Conservation (phyloP, 2,113 vertebrate genomes). For the Silurus asotus region DNA sequence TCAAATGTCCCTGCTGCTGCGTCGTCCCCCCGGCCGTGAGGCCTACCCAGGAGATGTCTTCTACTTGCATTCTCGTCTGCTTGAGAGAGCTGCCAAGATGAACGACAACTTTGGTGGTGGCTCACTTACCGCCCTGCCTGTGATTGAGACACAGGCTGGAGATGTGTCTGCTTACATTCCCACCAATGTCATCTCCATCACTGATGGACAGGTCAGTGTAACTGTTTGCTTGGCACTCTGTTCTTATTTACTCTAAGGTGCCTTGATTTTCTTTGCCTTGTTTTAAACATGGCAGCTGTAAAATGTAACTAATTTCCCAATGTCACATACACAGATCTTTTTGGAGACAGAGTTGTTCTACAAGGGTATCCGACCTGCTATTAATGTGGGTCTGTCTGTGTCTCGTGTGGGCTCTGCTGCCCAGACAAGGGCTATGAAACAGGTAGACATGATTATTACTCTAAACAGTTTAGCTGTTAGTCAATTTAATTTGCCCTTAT, state of each 20-base stretch:
- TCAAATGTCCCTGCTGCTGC: conserved; percentile 97
- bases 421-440: conserved; percentile 98
- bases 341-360: conserved; percentile 99
- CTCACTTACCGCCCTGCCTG: conserved; percentile 93
- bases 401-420: conserved; percentile 98
- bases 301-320: neutral
- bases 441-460: conserved; percentile 65
- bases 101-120: conserved; percentile 94
- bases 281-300: no score
- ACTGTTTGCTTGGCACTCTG: neutral
- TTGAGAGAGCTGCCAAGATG: conserved; percentile 99
- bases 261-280: neutral
- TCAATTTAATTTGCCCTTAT: neutral
- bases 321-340: conserved; percentile 81
- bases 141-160: conserved; percentile 98
- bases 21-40: conserved; percentile 93
- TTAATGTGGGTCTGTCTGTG: conserved; percentile 98
- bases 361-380: conserved; percentile 97
- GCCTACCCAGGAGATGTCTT: conserved; percentile 98
- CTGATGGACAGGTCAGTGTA: conserved; percentile 88
- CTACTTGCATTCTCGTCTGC: conserved; percentile 95
- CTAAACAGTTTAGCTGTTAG: conserved; percentile 44
- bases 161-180: conserved; percentile 99
- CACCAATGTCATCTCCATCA: conserved; percentile 99
- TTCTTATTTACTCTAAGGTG: neutral